Evolutionary conservation across 2,113 vertebrate genomes (phyloP).

Genomic region (Cathartes aura): DNA sequence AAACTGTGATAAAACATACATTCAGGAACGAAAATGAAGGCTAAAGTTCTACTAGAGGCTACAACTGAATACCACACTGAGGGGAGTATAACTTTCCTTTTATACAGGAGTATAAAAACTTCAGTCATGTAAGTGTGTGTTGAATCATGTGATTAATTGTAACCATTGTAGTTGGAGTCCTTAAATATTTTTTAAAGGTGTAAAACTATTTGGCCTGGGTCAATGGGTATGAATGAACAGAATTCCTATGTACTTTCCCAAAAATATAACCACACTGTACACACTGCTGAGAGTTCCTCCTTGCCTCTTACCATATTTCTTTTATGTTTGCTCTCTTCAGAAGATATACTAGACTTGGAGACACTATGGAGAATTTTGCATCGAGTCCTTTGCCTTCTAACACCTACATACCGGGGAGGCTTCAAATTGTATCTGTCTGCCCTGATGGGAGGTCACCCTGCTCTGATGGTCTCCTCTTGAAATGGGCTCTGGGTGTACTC

Average conservation of each 20-base stretch:
- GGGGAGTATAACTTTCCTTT: not conserved
- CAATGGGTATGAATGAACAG: not conserved
- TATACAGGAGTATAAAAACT: not conserved
- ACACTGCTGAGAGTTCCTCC: not conserved
- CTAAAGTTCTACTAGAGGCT: not conserved
- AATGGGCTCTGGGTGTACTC: not conserved
- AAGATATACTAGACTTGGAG: not conserved
- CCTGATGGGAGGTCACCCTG: not conserved
- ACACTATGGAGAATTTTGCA: not conserved
- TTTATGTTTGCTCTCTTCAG: not conserved
- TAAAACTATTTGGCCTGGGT: not conserved
- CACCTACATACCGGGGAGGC: fast-evolving
- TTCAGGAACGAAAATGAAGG: not conserved
- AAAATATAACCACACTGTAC: not conserved
- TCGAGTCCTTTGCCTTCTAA: not conserved
- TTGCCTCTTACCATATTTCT: not conserved
- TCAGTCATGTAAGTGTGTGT: not conserved
- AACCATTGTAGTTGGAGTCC: not conserved
- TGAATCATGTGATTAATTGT: not conserved
- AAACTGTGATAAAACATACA: not conserved
- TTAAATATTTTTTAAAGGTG: not conserved
- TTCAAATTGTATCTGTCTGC: not conserved
- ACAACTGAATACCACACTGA: not conserved
- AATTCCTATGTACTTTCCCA: not conserved
- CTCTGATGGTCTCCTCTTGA: not conserved